phyloP scores from a whole-genome alignment of 2,797 vertebrate genomes.

The Pogoniulus pusillus region DNA sequence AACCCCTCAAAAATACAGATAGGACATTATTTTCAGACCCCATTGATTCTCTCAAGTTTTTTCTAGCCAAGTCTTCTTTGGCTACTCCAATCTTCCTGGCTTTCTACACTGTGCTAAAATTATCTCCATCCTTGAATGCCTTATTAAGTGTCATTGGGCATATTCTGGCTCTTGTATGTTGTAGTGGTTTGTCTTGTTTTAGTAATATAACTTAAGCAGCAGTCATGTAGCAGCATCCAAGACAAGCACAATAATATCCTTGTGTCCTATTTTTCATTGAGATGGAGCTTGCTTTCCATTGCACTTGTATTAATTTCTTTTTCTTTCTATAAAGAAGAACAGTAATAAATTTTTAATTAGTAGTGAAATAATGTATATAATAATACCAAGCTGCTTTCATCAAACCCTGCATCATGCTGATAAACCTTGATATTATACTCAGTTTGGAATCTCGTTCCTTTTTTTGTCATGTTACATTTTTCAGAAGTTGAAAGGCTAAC shows the following conservation, averaged over 20 bases:
- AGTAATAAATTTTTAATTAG: conserved; percentile 68
- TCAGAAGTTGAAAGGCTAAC: conserved; percentile 18
- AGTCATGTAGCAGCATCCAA: conserved; percentile 31
- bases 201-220: conserved; percentile 40
- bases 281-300: conserved; percentile 32
- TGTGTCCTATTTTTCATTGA: conserved; percentile 57
- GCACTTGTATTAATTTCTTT: conserved; percentile 15
- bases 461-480: conserved; percentile 5
- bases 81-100: background rate
- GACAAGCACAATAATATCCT: conserved; percentile 24
- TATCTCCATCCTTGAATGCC: conserved; percentile 15
- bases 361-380: conserved; percentile 64
- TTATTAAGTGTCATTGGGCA: conserved; percentile 35
- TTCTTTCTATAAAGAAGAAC: conserved; percentile 42
- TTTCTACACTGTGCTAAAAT: conserved; percentile 24
- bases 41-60: background rate
- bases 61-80: conserved; percentile 9
- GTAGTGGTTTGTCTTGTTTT: conserved; percentile 57
- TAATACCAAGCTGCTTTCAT: conserved; percentile 20
- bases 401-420: background rate
- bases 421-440: background rate
- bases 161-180: conserved; percentile 30
- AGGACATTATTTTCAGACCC: background rate
- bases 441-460: conserved; percentile 13
- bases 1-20: background rate